Evolutionary conservation across 2,797 vertebrate species (phyloP), one percentile per base, ranked within the genome.

Genomic region (Sebastiscus albofasciatus): DNA sequence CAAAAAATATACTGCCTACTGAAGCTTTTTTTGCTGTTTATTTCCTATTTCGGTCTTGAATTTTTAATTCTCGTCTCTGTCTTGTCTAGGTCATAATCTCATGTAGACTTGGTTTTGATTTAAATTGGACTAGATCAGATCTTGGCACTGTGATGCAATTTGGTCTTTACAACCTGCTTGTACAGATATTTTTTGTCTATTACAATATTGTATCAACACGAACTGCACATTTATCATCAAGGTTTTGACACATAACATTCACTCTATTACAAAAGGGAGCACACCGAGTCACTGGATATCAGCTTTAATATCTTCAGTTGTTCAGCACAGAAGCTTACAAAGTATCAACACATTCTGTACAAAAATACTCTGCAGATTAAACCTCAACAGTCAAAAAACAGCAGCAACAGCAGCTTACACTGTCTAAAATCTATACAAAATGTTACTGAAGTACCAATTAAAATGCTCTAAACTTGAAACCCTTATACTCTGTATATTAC

Each of bases 221-320:
- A 16, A 42, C 24, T 42, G 20, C 34, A 26, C n/a, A 24, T 42
- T 42, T 22, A 59, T 67, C 1, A 24, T 42, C 14, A 46, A n/a
- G 14, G 8, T 80, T 52, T 14, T 56, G 34, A 64, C 12, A 22
- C 46, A 64, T 12, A 62, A 36, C 16, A 61, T 2, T 18, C 10
- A 60, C n/a, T 52, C 29, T 27, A 12, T 67, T 34, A 61, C 22
- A 62, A 75, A 77, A 80, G 65, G 12, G 5, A 67, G 11, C 4
- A 80, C 46, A 77, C 10, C 0, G 13, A 49, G 64, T 59, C 49
- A 71, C 58, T 49, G 3, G 8, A 77, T n/a, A 81, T 79, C 66
- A 71, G 33, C 72, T 95, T 95, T 94, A 95, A 93, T 94, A 77
- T 87, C 79, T 87, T 84, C 86, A 75, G 74, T 64, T 64, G 24